Percentiles rank a stretch among this genome's conserved stretches.
Conservation (phyloP, 1,140 invertebrate genomes). For the Planococcus citri region DNA sequence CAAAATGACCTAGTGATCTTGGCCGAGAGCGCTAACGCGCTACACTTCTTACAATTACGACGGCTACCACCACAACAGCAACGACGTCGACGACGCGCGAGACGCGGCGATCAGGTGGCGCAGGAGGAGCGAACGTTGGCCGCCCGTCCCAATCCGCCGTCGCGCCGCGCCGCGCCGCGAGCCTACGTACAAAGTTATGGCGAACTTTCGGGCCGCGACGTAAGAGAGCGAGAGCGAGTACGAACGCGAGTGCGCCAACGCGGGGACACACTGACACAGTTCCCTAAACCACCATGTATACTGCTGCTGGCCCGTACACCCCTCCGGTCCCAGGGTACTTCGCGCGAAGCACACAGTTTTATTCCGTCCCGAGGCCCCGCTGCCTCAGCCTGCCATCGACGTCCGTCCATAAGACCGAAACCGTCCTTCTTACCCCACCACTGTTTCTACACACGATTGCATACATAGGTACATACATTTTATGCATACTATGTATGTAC, state of each 20-base stretch:
- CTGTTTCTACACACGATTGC: not conserved
- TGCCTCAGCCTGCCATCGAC: no score
- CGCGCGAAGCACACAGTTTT: no score
- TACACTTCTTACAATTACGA: not conserved
- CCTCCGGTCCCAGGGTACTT: not conserved
- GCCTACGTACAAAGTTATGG: no score
- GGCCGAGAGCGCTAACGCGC: not conserved
- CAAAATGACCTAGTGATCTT: conserved; percentile 18
- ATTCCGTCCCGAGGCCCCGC: no score
- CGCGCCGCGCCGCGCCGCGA: not conserved
- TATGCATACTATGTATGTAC: no score
- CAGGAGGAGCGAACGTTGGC: not conserved
- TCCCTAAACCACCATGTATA: no score
- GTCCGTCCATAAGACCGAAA: no score
- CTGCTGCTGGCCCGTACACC: not conserved
- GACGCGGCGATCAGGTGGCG: not conserved
- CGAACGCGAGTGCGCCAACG: not conserved
- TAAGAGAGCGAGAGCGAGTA: not conserved
- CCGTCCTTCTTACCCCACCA: no score
- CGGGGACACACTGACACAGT: conserved; percentile 1
- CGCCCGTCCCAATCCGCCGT: not conserved
- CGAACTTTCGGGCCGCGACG: not conserved
- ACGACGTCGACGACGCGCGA: no score
- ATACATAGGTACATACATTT: no score
- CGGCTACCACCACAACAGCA: no score